phyloP scores from a whole-genome alignment of 2,113 vertebrate genomes.

The Burhinus bistriatus region DNA sequence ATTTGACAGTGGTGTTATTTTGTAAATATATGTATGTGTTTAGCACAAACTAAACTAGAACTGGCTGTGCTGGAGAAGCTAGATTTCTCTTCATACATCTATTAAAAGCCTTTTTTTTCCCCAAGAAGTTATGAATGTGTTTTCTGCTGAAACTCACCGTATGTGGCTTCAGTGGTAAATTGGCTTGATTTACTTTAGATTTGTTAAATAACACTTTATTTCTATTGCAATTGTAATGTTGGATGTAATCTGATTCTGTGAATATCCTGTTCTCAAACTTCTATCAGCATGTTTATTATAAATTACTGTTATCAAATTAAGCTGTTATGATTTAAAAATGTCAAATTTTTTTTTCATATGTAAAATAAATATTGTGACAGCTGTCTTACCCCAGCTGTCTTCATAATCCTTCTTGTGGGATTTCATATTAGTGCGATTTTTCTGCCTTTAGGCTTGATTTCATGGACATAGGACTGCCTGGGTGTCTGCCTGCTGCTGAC shows the following conservation, averaged over 20 bases:
- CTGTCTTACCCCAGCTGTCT: not conserved
- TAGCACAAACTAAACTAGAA: not conserved
- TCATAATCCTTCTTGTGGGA: not conserved
- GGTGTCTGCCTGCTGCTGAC: not conserved
- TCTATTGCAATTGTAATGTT: not conserved
- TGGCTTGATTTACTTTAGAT: not conserved
- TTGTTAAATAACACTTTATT: not conserved
- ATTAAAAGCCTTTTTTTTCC: not conserved
- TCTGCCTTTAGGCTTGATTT: not conserved
- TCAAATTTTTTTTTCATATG: not conserved
- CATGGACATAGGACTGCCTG: not conserved
- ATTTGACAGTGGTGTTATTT: not conserved
- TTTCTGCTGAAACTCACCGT: not conserved
- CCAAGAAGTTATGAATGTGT: not conserved
- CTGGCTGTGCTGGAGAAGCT: not conserved
- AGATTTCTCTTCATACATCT: not conserved
- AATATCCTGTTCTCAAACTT: not conserved
- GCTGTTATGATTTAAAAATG: not conserved
- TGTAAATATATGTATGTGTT: not conserved
- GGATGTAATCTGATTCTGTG: not conserved
- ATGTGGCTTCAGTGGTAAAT: not conserved
- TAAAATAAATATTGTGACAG: slow-evolving; percentile 48
- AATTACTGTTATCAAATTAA: slow-evolving; percentile 31
- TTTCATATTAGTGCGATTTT: slow-evolving; percentile 6
- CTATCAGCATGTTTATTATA: not conserved